These are phyloP conservation scores for Drosophila tristis DNA, from an alignment of 1,140 invertebrate species.

Conservation along the genomic window DNA sequence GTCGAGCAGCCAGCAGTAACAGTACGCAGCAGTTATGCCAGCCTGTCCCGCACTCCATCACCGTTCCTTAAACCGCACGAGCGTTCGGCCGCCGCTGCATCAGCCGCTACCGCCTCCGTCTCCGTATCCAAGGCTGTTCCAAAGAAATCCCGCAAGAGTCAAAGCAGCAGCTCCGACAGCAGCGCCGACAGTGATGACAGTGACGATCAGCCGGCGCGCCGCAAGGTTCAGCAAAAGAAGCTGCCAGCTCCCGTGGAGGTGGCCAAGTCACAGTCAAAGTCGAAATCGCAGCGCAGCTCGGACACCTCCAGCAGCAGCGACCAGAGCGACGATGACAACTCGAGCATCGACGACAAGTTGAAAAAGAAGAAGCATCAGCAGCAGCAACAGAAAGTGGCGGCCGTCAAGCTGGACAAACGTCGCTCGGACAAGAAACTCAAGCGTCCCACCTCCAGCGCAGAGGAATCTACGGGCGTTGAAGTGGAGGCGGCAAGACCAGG, in stretches of 20 bases:
- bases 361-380: conserved; percentile 69
- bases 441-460: conserved; percentile 41
- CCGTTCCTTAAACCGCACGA: conserved; percentile 92
- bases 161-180: conserved; percentile 84
- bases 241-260: conserved; percentile 5
- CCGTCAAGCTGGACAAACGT: conserved; percentile 41
- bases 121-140: conserved; percentile 74
- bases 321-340: conserved; percentile 73
- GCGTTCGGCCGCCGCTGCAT: conserved; percentile 68
- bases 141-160: conserved; percentile 83
- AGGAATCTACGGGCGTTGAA: conserved; percentile 11
- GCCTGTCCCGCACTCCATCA: conserved; percentile 91
- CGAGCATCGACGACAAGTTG: conserved; percentile 65
- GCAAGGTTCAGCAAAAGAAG: conserved; percentile 30
- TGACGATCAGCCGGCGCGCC: conserved; percentile 53
- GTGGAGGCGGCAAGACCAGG: conserved; percentile 8
- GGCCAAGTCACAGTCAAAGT: conserved; percentile 36
- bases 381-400: conserved; percentile 32
- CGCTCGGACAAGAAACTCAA: conserved; percentile 66
- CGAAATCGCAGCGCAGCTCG: conserved; percentile 72
- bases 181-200: conserved; percentile 75
- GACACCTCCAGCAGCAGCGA: conserved; percentile 72
- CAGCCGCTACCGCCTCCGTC: background rate
- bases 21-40: conserved; percentile 81
- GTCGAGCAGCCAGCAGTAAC: conserved; percentile 20